A percentile compares a stretch with the other conserved stretches of the same genome.
Conservation (phyloP, 1,140 invertebrate genomes). For the Onthophagus taurus region DNA sequence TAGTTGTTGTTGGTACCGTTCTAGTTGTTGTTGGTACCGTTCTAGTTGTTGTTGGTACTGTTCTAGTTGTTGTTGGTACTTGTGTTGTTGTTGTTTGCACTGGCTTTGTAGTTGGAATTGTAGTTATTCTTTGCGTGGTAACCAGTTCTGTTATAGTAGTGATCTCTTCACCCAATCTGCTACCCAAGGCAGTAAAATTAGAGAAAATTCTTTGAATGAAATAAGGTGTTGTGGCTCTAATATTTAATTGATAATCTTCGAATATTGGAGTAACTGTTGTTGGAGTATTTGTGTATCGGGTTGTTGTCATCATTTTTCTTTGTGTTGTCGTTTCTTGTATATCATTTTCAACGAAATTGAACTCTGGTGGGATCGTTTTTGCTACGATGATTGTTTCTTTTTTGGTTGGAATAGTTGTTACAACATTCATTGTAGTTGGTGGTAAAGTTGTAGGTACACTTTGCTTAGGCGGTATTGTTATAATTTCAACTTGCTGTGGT, state of each 20-base stretch:
- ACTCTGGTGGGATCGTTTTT: background rate
- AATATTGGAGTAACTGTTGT: constrained; percentile 2
- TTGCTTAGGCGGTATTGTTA: background rate
- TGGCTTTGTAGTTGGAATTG: constrained; percentile 15
- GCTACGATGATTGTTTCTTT: background rate
- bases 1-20: constrained; percentile 17
- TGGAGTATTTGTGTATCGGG: constrained; percentile 2
- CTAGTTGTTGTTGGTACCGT: constrained; percentile 12
- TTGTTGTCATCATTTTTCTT: constrained; percentile 14
- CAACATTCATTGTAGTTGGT: constrained; percentile 8
- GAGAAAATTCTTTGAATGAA: constrained; percentile 3
- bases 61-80: constrained; percentile 18
- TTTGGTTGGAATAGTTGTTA: constrained; percentile 14
- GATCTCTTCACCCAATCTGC: constrained; percentile 23
- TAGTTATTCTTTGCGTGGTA: constrained; percentile 15
- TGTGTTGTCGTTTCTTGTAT: constrained; percentile 11
- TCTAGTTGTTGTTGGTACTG: constrained; percentile 5
- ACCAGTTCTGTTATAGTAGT: constrained; percentile 29
- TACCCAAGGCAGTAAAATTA: background rate
- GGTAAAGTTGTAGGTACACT: background rate
- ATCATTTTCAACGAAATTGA: constrained; percentile 3
- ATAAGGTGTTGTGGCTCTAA: constrained; percentile 12
- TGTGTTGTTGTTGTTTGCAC: constrained; percentile 16
- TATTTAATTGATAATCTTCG: constrained; percentile 3
- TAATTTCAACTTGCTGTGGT: constrained; percentile 1